Percentiles rank a stretch among this genome's conserved stretches.
phyloP scores from a whole-genome alignment of 64 coral and sea anemone genomes.

The Hydrozoanthus tunicans region DNA sequence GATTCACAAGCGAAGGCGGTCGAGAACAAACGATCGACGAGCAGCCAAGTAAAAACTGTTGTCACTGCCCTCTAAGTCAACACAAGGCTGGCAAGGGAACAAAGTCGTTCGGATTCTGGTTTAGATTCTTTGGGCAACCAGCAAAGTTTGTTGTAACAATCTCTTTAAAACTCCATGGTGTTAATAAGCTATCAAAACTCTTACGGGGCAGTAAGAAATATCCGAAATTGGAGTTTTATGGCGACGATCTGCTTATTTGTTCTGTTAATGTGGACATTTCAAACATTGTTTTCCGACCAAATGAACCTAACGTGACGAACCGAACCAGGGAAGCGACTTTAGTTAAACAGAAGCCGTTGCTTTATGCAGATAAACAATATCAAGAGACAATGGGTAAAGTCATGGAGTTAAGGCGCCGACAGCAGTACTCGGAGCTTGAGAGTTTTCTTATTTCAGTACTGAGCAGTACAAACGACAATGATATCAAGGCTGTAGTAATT shows the following conservation, averaged over 20 bases:
- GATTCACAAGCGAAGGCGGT: slow-evolving; percentile 41
- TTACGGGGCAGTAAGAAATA: slow-evolving; percentile 45
- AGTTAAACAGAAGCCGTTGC: slow-evolving; percentile 35
- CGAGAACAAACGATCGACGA: slow-evolving; percentile 13
- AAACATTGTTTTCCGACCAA: slow-evolving; percentile 30
- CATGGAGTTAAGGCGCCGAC: slow-evolving; percentile 55
- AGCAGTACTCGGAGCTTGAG: slow-evolving; percentile 70
- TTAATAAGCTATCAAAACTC: slow-evolving; percentile 29
- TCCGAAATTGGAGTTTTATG: neutral
- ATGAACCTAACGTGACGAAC: neutral
- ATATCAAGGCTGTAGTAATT: slow-evolving; percentile 66
- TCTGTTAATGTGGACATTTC: slow-evolving; percentile 63
- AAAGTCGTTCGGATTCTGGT: slow-evolving; percentile 86
- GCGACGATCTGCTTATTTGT: slow-evolving; percentile 30
- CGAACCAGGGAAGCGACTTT: neutral
- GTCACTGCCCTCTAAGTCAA: slow-evolving; percentile 70
- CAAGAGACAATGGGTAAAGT: slow-evolving; percentile 58
- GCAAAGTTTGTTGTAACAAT: slow-evolving; percentile 72
- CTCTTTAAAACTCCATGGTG: slow-evolving; percentile 70
- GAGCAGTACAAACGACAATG: slow-evolving; percentile 53
- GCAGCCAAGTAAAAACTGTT: slow-evolving; percentile 26
- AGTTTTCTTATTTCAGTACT: slow-evolving; percentile 59
- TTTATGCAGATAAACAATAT: slow-evolving; percentile 74
- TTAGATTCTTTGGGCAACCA: slow-evolving; percentile 79
- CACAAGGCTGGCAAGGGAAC: slow-evolving; percentile 49